Percentiles rank a stretch among this genome's conserved stretches.
These are phyloP conservation scores for Phylloscopus trochilus DNA, from an alignment of 2,113 vertebrate species.

Conservation along the genomic window DNA sequence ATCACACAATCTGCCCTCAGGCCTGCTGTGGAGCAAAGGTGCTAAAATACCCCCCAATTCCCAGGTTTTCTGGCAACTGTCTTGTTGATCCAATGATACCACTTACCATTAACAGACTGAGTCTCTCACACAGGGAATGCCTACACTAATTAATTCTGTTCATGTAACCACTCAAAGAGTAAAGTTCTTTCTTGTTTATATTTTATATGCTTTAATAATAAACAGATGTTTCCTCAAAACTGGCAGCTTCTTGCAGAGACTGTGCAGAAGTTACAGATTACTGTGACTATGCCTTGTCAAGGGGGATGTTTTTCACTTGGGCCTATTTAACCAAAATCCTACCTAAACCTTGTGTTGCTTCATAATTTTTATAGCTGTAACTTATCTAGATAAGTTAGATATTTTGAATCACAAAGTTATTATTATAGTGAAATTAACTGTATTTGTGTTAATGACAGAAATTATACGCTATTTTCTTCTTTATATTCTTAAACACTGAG, in stretches of 20 bases:
- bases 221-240: neutral
- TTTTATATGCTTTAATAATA: neutral
- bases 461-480: neutral
- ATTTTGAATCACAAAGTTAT: neutral
- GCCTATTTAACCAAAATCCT: neutral
- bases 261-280: neutral
- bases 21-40: neutral
- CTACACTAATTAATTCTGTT: neutral
- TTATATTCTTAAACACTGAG: neutral
- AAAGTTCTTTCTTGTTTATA: neutral
- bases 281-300: neutral
- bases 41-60: neutral
- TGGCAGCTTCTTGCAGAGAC: neutral
- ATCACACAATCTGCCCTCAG: rapidly evolving
- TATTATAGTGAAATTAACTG: neutral
- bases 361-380: neutral
- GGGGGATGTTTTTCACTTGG: neutral
- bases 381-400: neutral
- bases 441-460: neutral
- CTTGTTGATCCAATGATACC: neutral
- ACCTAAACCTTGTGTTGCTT: neutral
- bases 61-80: neutral
- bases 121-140: rapidly evolving
- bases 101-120: neutral
- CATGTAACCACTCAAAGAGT: neutral